phyloP scores from a whole-genome alignment of 92 coral and sea anemone genomes.

The Pocillopora meandrina region DNA sequence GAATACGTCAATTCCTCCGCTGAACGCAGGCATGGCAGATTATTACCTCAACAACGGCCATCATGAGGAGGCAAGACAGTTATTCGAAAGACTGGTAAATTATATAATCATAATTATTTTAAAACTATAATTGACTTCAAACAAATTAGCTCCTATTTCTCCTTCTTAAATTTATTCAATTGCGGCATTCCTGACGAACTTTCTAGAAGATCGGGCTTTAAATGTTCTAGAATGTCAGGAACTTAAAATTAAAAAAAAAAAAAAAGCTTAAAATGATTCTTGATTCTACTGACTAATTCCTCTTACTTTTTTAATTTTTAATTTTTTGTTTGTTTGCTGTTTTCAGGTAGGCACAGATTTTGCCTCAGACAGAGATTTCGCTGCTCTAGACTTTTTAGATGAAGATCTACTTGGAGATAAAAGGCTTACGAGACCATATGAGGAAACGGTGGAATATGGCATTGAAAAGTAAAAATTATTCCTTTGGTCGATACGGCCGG shows the following conservation, averaged over 20 bases:
- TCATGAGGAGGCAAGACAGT: constrained; percentile 79
- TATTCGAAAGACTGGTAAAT: constrained; percentile 79
- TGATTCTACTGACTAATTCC: no score
- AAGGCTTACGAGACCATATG: constrained; percentile 68
- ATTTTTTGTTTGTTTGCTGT: neutral
- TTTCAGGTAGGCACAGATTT: constrained; percentile 61
- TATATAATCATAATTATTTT: neutral
- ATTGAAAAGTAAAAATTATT: constrained; percentile 65
- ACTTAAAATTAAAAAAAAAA: no score
- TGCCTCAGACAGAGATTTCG: constrained; percentile 85
- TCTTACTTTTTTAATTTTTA: neutral
- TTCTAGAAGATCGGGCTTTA: no score
- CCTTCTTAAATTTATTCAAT: neutral
- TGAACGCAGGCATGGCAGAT: constrained; percentile 87
- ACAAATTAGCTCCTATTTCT: neutral
- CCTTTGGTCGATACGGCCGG: neutral
- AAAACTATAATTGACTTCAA: neutral
- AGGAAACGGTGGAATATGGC: constrained; percentile 75
- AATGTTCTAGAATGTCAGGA: no score
- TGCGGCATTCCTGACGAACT: no score
- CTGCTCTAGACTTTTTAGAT: constrained; percentile 88
- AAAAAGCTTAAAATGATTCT: no score
- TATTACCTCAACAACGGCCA: constrained; percentile 82
- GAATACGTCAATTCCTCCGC: constrained; percentile 70
- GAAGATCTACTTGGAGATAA: constrained; percentile 67